phyloP scores from a whole-genome alignment of 2,888 invertebrate species.

The Ophion obscuratus region DNA sequence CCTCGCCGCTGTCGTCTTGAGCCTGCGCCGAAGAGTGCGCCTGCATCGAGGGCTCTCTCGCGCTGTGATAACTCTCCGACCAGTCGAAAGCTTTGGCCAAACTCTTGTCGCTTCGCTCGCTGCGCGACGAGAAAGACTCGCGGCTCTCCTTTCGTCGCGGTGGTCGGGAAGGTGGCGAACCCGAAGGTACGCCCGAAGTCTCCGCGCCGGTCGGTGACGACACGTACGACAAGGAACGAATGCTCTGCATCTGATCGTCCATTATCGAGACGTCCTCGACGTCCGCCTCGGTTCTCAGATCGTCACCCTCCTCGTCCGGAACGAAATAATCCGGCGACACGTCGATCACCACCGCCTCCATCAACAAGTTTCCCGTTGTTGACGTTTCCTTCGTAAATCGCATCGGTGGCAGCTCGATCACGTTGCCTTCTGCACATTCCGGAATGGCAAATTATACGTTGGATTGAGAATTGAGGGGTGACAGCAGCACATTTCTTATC shows the following conservation, averaged over 20 bases:
- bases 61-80: constrained; percentile 82
- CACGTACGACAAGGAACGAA: constrained; percentile 71
- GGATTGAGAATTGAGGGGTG: too few species aligned
- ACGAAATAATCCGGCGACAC: constrained; percentile 94
- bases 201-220: constrained; percentile 71
- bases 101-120: constrained; percentile 81
- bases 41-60: constrained; percentile 74
- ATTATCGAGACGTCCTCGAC: constrained; percentile 93
- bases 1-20: constrained; percentile 79
- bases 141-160: constrained; percentile 87
- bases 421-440: constrained; percentile 89
- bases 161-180: constrained; percentile 86
- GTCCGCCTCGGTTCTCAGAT: constrained; percentile 93
- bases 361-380: constrained; percentile 93
- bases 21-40: constrained; percentile 71
- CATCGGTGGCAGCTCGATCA: constrained; percentile 94
- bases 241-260: constrained; percentile 88
- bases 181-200: constrained; percentile 35
- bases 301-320: constrained; percentile 92
- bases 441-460: too few species aligned
- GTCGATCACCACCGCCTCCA: constrained; percentile 96
- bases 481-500: too few species aligned
- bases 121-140: constrained; percentile 84
- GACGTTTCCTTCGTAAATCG: constrained; percentile 96
- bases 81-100: constrained; percentile 67